A percentile compares a stretch with the other conserved stretches of the same genome.
phyloP scores from a whole-genome alignment of 35 echinoderm and acorn worm genomes.

The Diadema setosum region DNA sequence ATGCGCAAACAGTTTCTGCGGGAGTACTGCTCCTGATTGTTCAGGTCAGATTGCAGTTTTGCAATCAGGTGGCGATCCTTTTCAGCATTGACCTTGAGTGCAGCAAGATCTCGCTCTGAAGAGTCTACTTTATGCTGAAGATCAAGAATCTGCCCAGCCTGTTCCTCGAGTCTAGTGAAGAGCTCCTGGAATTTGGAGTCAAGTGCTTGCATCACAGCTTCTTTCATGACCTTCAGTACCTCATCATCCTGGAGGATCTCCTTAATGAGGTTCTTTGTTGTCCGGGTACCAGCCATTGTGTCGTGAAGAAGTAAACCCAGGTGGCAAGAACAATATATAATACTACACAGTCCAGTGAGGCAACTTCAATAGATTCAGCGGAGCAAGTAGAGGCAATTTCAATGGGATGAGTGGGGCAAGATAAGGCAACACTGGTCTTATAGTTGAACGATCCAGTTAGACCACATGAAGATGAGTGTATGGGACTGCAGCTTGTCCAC shows the following conservation, averaged over 20 bases:
- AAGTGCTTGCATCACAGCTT: background rate
- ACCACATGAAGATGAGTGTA: background rate
- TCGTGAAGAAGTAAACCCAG: background rate
- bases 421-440: background rate
- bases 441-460: too few relatives aligned
- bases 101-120: background rate
- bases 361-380: background rate
- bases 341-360: background rate
- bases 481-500: background rate
- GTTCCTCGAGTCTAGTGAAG: background rate
- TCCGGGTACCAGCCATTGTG: background rate
- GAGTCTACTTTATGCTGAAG: background rate
- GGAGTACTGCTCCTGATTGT: background rate
- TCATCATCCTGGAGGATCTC: background rate
- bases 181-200: background rate
- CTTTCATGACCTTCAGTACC: background rate
- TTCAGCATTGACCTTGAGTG: too few relatives aligned
- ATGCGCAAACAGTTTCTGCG: background rate
- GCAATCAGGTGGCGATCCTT: too few relatives aligned
- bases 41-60: background rate
- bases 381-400: background rate
- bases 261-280: background rate
- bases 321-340: background rate
- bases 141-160: background rate
- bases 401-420: background rate